Percentiles rank a stretch among this genome's conserved stretches.
Evolutionary conservation across 1,140 invertebrate species (phyloP).

Genomic region (Matsumurasca onukii): DNA sequence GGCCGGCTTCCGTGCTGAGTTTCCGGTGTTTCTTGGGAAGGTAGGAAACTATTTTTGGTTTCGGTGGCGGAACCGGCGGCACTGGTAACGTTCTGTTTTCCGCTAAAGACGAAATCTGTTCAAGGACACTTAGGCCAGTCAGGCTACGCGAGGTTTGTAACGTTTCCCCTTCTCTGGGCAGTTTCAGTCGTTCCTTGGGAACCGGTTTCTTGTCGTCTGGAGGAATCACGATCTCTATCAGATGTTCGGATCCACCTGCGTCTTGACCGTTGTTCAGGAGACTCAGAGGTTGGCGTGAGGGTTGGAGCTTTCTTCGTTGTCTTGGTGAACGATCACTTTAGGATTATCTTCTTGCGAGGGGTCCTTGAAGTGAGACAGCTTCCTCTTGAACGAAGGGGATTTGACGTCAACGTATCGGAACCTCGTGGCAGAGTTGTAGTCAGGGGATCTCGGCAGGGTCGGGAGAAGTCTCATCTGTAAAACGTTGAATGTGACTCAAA

Average conservation of each 20-base stretch:
- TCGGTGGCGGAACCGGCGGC: slow-evolving; percentile 30
- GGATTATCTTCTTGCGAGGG: slow-evolving; percentile 28
- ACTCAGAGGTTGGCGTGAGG: slow-evolving; percentile 10
- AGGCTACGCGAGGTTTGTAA: slow-evolving; percentile 14
- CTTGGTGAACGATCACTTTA: slow-evolving; percentile 33
- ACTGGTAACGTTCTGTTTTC: slow-evolving; percentile 13
- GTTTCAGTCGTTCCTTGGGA: background rate
- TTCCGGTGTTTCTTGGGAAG: slow-evolving; percentile 35
- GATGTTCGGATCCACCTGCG: slow-evolving; percentile 28
- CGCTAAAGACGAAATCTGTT: slow-evolving; percentile 35
- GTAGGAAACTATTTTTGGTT: slow-evolving; percentile 39
- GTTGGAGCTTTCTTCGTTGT: slow-evolving; percentile 25
- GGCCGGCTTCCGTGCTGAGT: background rate
- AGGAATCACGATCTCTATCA: slow-evolving; percentile 37
- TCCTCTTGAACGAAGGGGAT: slow-evolving; percentile 36
- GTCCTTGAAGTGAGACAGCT: slow-evolving; percentile 35
- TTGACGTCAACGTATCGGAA: slow-evolving; percentile 41
- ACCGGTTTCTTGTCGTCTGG: slow-evolving; percentile 16
- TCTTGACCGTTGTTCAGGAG: slow-evolving; percentile 23
- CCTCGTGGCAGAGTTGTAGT: background rate
- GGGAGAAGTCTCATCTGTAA: background rate
- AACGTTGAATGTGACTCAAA: no score
- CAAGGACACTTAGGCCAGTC: slow-evolving; percentile 28
- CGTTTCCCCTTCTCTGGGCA: background rate
- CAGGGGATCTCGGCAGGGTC: slow-evolving; percentile 30